phyloP scores from a whole-genome alignment of 2,888 invertebrate genomes.

The Cerastis rubricosa region DNA sequence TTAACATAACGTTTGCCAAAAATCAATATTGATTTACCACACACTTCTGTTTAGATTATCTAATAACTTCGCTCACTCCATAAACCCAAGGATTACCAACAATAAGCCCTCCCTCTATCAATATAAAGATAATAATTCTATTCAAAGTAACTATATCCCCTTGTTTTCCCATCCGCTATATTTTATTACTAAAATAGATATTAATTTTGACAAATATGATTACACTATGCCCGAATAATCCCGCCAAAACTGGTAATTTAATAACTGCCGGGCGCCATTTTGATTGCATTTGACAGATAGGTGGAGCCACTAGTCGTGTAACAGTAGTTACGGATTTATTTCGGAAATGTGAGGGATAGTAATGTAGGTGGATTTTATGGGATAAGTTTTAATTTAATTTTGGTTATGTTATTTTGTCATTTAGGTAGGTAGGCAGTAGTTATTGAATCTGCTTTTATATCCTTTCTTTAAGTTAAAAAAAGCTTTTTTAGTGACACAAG shows the following conservation, averaged over 20 bases:
- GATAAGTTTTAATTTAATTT: conserved; percentile 5
- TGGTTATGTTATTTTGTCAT: neutral
- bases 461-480: neutral
- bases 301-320: conserved; percentile 53
- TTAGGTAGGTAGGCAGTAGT: neutral
- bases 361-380: neutral
- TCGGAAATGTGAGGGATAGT: neutral
- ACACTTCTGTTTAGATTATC: conserved; percentile 27
- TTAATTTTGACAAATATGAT: conserved; percentile 75
- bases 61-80: conserved; percentile 23
- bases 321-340: conserved; percentile 5
- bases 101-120: conserved; percentile 35
- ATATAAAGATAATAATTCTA: conserved; percentile 52
- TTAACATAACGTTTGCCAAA: neutral
- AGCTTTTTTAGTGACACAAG: neutral
- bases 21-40: conserved; percentile 39
- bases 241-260: conserved; percentile 69
- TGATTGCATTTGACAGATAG: conserved; percentile 65
- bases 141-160: conserved; percentile 53
- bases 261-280: conserved; percentile 69
- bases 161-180: conserved; percentile 65
- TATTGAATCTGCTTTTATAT: neutral
- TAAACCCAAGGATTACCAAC: conserved; percentile 32
- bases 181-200: conserved; percentile 73
- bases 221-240: conserved; percentile 68